Conservation (phyloP, 2,797 vertebrate genomes). For the Anguilla megastoma region DNA sequence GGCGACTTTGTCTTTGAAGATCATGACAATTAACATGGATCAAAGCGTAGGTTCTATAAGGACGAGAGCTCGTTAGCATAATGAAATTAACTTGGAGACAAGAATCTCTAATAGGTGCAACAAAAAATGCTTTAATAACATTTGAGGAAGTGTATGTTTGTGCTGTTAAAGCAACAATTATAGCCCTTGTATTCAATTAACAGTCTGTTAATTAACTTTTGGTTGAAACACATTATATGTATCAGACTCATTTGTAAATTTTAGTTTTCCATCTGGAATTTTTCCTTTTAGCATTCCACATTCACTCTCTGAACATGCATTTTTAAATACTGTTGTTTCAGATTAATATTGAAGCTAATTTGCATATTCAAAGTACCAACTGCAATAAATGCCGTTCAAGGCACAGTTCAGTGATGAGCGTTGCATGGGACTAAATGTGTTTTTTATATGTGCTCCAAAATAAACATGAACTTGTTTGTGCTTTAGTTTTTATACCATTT, state of each 20-base stretch:
- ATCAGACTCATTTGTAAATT: conserved; percentile 78
- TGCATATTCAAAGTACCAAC: conserved; percentile 35
- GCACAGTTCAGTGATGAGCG: background rate
- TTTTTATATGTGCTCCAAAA: background rate
- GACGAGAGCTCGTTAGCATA: conserved; percentile 99
- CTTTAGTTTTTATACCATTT: too few species aligned
- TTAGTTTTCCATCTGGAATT: conserved; percentile 45
- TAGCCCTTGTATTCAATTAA: conserved; percentile 97
- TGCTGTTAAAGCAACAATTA: conserved; percentile 97
- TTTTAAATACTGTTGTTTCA: conserved; percentile 1
- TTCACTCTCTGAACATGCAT: conserved; percentile 31
- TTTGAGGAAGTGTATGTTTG: conserved; percentile 98
- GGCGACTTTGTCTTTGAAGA: conserved; percentile 99
- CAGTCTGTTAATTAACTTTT: conserved; percentile 94
- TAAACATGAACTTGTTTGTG: background rate
- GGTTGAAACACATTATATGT: conserved; percentile 82
- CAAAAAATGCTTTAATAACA: conserved; percentile 96
- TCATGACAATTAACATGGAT: conserved; percentile 98
- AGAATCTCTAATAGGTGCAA: conserved; percentile 99
- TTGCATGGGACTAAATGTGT: background rate
- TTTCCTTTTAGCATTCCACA: conserved; percentile 36
- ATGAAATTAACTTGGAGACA: conserved; percentile 99
- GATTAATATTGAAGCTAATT: conserved; percentile 29
- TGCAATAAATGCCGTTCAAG: conserved; percentile 19
- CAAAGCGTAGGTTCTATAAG: conserved; percentile 97